Evolutionary conservation across 2,113 vertebrate species (phyloP), one percentile per base, ranked within the genome.

Genomic region (Brienomyrus longianalis): DNA sequence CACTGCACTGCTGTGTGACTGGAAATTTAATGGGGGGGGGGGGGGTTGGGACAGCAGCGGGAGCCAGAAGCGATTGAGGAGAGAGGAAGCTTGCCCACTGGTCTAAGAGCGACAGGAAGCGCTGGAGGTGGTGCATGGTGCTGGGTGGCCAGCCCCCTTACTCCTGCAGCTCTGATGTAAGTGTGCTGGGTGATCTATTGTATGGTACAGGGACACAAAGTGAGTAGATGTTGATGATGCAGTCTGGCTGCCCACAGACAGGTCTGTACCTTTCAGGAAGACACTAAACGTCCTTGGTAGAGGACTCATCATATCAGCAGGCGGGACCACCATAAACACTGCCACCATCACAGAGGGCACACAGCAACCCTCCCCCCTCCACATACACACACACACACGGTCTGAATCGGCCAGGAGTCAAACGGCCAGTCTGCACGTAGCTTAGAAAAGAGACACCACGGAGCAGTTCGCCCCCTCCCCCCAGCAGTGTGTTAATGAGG

Each of bases 1-100:
- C 95, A 96, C 96, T 96, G 96, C 96, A 97, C 96, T 96, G 96
- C 95, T 96, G 96, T 97, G 96, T 97, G 96, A 97, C 96, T 96
- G 93, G 96, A 97, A 97, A 97, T 96, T 96, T 96, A 96, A 96
- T 96, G 88, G 93, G 92, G 93, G 59, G 93, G 50, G 50, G 50
- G 91, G n/a, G 66, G 92, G 91, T 88, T 83, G 91, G 89, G 91
- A 92, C 92, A 59, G 89, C 91, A 70, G 88, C 90, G 90, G 83
- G 89, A 92, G 92, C 89, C 89, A 89, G 19, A 88, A 50, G 15
- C 89, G 3, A 88, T n/a, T 85, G 51, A 77, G 43, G 89, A 77
- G 84, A 88, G 89, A 90, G 89, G 91, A 92, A 93, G 92, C 91
- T 91, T 91, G 91, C 91, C 87, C 86, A 93, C 66, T 89, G 89